Conservation (phyloP, 2,797 vertebrate species). For the Dicrostonyx torquatus region DNA sequence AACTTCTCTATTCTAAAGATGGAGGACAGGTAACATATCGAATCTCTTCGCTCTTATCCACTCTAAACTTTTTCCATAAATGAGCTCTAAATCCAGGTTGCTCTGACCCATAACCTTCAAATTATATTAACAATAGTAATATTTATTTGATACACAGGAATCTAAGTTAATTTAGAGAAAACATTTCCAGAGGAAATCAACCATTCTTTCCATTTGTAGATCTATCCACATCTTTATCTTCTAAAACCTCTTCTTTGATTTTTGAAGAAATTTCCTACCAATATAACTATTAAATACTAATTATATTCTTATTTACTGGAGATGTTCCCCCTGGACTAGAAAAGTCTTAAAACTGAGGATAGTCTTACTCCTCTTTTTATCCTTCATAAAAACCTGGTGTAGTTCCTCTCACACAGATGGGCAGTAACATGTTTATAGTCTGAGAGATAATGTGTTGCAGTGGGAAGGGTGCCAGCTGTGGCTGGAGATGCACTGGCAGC, state of each 20-base stretch:
- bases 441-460: background rate
- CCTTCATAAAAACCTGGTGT: slow-evolving; percentile 21
- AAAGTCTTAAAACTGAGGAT: slow-evolving; percentile 2
- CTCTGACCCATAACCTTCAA: background rate
- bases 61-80: slow-evolving; percentile 10
- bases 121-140: background rate
- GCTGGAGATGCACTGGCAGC: background rate
- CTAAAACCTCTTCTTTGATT: background rate
- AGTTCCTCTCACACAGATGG: background rate
- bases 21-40: background rate
- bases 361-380: background rate
- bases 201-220: background rate
- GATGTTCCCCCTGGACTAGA: background rate
- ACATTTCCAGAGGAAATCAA: background rate
- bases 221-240: slow-evolving; percentile 18
- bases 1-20: background rate
- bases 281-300: slow-evolving; percentile 27
- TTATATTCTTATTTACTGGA: background rate
- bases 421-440: background rate
- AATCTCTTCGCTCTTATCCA: background rate
- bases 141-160: background rate
- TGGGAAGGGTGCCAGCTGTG: background rate
- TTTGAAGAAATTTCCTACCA: background rate
- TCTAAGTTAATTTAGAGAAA: slow-evolving; percentile 5
- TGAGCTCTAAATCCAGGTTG: background rate